Evolutionary conservation across 2,113 vertebrate species (phyloP), one percentile per base, ranked within the genome.

Genomic region (Poecile atricapillus): DNA sequence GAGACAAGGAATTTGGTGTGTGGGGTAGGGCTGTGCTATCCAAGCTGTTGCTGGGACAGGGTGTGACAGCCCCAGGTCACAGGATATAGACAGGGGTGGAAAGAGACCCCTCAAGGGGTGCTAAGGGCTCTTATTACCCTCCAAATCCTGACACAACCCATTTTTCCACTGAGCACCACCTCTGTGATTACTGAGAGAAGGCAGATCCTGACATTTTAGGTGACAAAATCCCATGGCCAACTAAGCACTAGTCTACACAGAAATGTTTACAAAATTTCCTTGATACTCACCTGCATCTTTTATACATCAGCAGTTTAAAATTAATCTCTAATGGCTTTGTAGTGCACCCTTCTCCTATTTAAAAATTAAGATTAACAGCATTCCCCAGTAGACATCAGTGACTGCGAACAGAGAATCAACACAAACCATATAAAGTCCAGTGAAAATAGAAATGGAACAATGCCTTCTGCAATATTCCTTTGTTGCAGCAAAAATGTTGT

Each of bases 1-100:
- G 20, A 74, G 81, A 37, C 3, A 22, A 41, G 28, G 13, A 46
- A 30, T 46, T 24, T 30, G 21, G 11, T 7, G 19, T 14, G 39
- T 1, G 1, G 33, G 43, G 10, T 10, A 77, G 21, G 15, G 33
- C 4, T 37, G 11, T 58, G n/a, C 7, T 21, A 55, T 35, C 39
- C 65, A 82, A 2, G 0, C 2, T 30, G n/a, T 30, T 2, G 0
- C 7, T 74, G 37, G 14, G 37, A 16, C 23, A 60, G 15, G 7
- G 2, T 1, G 2, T 21, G 41, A 37, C 8, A 3, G 7, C 2
- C 19, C 22, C 14, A 39, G 7, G 17, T 37, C 4, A 1, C 33
- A 24, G 9, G 25, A 13, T 6, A 13, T 7, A 10, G 9, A 4
- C 13, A 30, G 24, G 18, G 6, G 2, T n/a, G 33, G 15, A 14